Percentiles rank a stretch among this genome's conserved stretches.
These are phyloP conservation scores for Allophyes oxyacanthae DNA, from an alignment of 2,888 invertebrate genomes.

Conservation along the genomic window DNA sequence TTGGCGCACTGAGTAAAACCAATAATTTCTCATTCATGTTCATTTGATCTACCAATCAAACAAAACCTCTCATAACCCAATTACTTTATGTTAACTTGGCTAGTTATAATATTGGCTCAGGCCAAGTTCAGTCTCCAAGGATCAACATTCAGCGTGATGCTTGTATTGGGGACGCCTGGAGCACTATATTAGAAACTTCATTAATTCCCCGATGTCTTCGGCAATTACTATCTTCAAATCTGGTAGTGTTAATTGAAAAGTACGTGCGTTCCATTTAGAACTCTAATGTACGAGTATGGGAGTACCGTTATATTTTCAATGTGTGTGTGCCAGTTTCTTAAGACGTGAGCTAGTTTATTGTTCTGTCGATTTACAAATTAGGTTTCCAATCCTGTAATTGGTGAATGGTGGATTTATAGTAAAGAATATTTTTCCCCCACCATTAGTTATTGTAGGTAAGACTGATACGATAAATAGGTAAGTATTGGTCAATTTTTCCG, in stretches of 20 bases:
- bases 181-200: conserved; percentile 53
- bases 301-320: background rate
- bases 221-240: conserved; percentile 36
- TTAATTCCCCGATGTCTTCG: conserved; percentile 47
- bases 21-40: too few species aligned
- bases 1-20: too few species aligned
- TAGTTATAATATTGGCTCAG: conserved; percentile 48
- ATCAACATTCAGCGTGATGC: conserved; percentile 46
- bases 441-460: too few species aligned
- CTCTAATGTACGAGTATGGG: conserved; percentile 5
- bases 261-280: conserved; percentile 19
- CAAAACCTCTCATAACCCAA: conserved; percentile 8
- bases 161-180: conserved; percentile 46
- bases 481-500: too few species aligned
- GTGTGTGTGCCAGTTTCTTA: conserved; percentile 1
- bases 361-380: too few species aligned
- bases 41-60: background rate
- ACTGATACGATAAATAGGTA: too few species aligned
- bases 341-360: background rate
- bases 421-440: too few species aligned
- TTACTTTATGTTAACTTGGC: conserved; percentile 23
- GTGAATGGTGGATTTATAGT: too few species aligned
- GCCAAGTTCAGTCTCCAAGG: conserved; percentile 54
- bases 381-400: too few species aligned
- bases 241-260: conserved; percentile 29